A percentile compares a stretch with the other conserved stretches of the same genome.
Evolutionary conservation across 2,888 invertebrate species (phyloP).

Genomic region (Trachelus stipa): DNA sequence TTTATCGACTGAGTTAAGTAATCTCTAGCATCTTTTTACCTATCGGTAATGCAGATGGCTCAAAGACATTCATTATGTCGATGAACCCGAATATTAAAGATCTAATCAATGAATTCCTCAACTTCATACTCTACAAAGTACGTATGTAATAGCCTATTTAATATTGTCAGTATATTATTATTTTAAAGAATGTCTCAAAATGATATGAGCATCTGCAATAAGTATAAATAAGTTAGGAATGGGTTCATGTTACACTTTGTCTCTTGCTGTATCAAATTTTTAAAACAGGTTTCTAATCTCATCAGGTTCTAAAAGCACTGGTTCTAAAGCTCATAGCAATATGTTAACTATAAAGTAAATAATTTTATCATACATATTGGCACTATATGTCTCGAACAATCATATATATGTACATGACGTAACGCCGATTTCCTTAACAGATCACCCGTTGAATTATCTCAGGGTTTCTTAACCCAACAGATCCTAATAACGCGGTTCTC

Average conservation of each 20-base stretch:
- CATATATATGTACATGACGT: neutral
- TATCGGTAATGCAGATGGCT: neutral
- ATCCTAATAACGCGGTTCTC: conserved; percentile 9
- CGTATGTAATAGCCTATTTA: neutral
- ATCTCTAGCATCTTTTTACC: neutral
- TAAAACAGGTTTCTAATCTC: neutral
- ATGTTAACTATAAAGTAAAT: neutral
- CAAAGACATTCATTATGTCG: neutral
- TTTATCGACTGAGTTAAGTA: too few relatives aligned
- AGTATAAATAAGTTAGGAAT: neutral
- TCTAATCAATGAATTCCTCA: neutral
- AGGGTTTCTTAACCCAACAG: neutral
- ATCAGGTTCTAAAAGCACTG: neutral
- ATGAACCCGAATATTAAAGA: neutral
- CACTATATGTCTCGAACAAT: neutral
- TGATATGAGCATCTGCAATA: neutral
- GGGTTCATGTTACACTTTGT: neutral
- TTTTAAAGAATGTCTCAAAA: neutral
- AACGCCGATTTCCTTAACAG: neutral
- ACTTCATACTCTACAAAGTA: neutral
- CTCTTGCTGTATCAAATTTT: neutral
- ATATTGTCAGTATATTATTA: neutral
- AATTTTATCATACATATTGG: neutral
- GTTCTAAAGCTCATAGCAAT: neutral
- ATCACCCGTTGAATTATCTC: neutral